Percentiles rank a stretch among this genome's conserved stretches.
These are phyloP conservation scores for Nasonia giraulti DNA, from an alignment of 1,140 invertebrate genomes.

Conservation along the genomic window DNA sequence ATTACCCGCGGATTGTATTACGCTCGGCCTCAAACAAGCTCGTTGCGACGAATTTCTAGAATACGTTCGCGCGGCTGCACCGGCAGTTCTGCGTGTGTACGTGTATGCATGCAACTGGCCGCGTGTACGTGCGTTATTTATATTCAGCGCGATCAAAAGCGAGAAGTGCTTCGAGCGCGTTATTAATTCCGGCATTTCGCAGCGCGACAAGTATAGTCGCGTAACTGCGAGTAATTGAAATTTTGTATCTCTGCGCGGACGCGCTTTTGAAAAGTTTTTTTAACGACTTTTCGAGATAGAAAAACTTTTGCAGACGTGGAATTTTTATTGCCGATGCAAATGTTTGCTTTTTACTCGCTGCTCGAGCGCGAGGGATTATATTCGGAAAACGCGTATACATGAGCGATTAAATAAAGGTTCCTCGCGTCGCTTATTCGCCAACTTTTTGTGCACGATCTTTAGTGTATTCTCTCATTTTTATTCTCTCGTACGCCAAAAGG, in stretches of 20 bases:
- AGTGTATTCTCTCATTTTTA: not conserved
- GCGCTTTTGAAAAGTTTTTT: not conserved
- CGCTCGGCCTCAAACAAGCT: constrained; percentile 17
- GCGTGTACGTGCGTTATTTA: constrained; percentile 6
- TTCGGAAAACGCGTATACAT: too few species aligned
- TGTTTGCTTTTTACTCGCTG: not conserved
- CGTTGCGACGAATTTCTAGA: constrained; percentile 26
- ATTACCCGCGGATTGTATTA: constrained; percentile 40
- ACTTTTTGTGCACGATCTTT: too few species aligned
- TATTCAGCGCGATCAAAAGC: constrained; percentile 39
- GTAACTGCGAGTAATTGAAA: constrained; percentile 24
- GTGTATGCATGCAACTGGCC: too few species aligned
- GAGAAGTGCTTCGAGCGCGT: not conserved
- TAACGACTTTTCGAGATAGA: not conserved
- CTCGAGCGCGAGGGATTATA: too few species aligned
- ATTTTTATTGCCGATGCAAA: not conserved
- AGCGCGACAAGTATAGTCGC: not conserved
- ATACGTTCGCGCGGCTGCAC: not conserved
- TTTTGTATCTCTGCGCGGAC: constrained; percentile 4
- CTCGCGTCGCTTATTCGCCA: too few species aligned
- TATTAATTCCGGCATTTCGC: constrained; percentile 24
- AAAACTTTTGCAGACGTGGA: not conserved
- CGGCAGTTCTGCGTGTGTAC: not conserved
- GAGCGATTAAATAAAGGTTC: too few species aligned
- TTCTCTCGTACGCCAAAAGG: not conserved